These are phyloP conservation scores for Neogobius melanostomus DNA, from an alignment of 2,113 vertebrate genomes.

Conservation along the genomic window DNA sequence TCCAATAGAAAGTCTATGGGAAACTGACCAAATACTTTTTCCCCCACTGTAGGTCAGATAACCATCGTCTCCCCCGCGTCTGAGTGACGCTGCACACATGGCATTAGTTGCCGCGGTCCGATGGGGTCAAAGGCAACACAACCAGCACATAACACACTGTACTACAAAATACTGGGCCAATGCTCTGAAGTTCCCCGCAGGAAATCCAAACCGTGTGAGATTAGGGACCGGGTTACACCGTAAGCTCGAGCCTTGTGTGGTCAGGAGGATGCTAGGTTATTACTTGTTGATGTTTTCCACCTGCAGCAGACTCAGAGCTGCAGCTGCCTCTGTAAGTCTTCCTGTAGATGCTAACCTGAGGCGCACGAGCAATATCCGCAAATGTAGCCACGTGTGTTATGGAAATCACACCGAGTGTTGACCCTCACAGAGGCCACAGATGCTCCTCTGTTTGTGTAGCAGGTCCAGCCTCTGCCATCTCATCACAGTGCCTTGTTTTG, in stretches of 20 bases:
- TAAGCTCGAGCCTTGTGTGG: constrained; percentile 16
- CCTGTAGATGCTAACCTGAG: constrained; percentile 15
- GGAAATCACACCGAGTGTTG: constrained; percentile 17
- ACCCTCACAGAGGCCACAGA: constrained; percentile 16
- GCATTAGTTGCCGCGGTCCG: constrained; percentile 19
- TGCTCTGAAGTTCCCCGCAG: constrained; percentile 5
- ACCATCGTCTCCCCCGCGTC: constrained; percentile 26
- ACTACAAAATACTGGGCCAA: constrained; percentile 1
- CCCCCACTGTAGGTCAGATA: constrained; percentile 15
- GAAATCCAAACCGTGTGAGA: constrained; percentile 27
- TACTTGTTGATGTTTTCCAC: constrained; percentile 27
- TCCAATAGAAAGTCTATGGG: too few species aligned
- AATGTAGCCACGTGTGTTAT: constrained; percentile 13
- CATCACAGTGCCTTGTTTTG: neutral
- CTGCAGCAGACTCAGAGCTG: neutral
- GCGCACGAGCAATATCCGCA: constrained; percentile 23
- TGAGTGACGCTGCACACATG: constrained; percentile 27
- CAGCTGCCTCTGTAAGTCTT: constrained; percentile 7
- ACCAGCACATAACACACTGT: constrained; percentile 22
- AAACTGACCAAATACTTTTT: too few species aligned
- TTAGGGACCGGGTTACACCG: constrained; percentile 3
- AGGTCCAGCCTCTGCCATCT: neutral
- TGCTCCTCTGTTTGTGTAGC: constrained; percentile 3
- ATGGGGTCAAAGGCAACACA: constrained; percentile 29
- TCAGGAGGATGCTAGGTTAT: constrained; percentile 23